Conservation (phyloP, 1,140 invertebrate genomes). For the Lordiphosa mommai region DNA sequence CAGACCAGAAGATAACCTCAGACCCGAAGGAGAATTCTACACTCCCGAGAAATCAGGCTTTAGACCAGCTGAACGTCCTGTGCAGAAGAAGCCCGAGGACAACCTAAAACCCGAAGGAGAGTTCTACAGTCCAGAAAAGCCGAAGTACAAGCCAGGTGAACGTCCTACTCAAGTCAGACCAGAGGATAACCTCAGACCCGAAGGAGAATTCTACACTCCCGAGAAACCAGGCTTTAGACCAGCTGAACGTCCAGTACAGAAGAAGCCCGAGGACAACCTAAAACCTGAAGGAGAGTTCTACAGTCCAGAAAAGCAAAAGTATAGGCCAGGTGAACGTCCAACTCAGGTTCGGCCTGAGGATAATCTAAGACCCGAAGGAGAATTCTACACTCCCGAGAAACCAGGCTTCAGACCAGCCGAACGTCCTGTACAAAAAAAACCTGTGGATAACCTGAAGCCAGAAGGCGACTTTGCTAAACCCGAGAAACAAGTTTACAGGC, state of each 20-base stretch:
- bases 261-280: slow-evolving; percentile 81
- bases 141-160: slow-evolving; percentile 22
- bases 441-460: slow-evolving; percentile 76
- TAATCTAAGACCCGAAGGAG: slow-evolving; percentile 42
- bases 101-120: too few species aligned
- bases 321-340: slow-evolving; percentile 81
- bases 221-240: slow-evolving; percentile 68
- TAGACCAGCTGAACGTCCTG: too few species aligned
- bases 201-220: slow-evolving; percentile 66
- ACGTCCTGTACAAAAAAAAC: slow-evolving; percentile 77
- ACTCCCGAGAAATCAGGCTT: too few species aligned
- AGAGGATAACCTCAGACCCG: slow-evolving; percentile 8
- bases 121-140: slow-evolving; percentile 81
- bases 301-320: slow-evolving; percentile 71
- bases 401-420: slow-evolving; percentile 79
- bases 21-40: slow-evolving; percentile 69
- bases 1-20: slow-evolving; percentile 82
- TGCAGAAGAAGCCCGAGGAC: too few species aligned
- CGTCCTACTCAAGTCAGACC: slow-evolving; percentile 8
- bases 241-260: slow-evolving; percentile 81
- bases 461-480: slow-evolving; percentile 82
- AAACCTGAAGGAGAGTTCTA: slow-evolving; percentile 82
- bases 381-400: slow-evolving; percentile 71
- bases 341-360: slow-evolving; percentile 81
- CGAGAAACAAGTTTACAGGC: slow-evolving; percentile 79